A percentile compares a stretch with the other conserved stretches of the same genome.
Evolutionary conservation across 2,888 invertebrate genomes (phyloP).

Genomic region (Lycia hirtaria): DNA sequence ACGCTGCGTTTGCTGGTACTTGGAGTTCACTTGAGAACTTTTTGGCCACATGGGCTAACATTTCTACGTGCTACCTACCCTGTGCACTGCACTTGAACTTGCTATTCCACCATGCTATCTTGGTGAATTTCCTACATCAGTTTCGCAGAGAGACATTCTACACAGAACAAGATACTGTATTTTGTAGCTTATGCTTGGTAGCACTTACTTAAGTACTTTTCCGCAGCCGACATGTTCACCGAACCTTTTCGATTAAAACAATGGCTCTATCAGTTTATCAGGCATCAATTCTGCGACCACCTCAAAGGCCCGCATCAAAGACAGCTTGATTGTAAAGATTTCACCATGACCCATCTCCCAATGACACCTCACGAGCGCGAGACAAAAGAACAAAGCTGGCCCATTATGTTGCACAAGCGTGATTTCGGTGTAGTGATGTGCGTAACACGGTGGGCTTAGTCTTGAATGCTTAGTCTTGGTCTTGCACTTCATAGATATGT

Average conservation of each 20-base stretch:
- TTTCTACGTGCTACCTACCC: no score
- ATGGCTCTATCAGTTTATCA: slow-evolving; percentile 24
- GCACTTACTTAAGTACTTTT: neutral
- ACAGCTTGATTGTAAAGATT: slow-evolving; percentile 54
- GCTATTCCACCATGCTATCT: no score
- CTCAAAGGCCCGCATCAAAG: slow-evolving; percentile 39
- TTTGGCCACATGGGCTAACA: no score
- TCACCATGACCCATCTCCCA: slow-evolving; percentile 78
- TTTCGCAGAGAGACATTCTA: no score
- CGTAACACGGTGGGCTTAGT: slow-evolving; percentile 31
- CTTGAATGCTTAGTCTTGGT: slow-evolving; percentile 11
- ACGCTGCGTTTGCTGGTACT: no score
- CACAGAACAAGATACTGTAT: no score
- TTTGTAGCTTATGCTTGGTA: no score
- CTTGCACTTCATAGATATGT: no score
- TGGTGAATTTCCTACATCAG: no score
- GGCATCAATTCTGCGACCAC: slow-evolving; percentile 21
- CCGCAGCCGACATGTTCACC: slow-evolving; percentile 5
- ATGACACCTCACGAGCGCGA: slow-evolving; percentile 71
- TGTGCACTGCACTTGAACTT: no score
- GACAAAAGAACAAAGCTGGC: slow-evolving; percentile 78
- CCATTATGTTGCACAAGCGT: slow-evolving; percentile 73
- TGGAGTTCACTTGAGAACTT: no score
- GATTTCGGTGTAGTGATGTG: slow-evolving; percentile 36
- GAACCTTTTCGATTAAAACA: slow-evolving; percentile 23